These are phyloP conservation scores for Corydoras maculifer DNA, from an alignment of 2,113 vertebrate species.

Conservation along the genomic window DNA sequence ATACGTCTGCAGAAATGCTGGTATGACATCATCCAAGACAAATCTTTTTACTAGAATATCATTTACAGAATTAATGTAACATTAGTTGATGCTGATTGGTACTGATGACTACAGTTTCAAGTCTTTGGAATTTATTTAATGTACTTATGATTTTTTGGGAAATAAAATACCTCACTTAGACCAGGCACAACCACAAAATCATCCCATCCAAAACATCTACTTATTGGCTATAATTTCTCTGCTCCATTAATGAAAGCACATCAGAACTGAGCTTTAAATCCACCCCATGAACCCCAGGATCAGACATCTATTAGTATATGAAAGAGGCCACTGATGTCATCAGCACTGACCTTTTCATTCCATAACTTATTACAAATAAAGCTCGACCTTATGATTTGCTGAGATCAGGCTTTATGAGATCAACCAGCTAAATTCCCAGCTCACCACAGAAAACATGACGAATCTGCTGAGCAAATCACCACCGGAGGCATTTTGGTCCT, in stretches of 20 bases:
- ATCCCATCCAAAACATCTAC: constrained; percentile 1
- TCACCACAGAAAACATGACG: neutral
- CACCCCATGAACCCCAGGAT: neutral
- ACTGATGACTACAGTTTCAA: too few relatives aligned
- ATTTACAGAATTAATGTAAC: too few relatives aligned
- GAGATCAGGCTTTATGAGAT: constrained; percentile 2
- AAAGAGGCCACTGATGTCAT: constrained; percentile 13
- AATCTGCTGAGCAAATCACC: neutral
- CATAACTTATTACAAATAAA: constrained; percentile 16
- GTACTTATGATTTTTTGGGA: too few relatives aligned
- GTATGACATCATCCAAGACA: too few relatives aligned
- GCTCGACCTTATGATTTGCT: neutral
- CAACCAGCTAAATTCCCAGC: neutral
- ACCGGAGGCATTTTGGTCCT: neutral
- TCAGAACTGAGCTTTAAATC: constrained; percentile 3
- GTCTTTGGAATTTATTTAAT: too few relatives aligned
- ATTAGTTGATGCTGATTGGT: too few relatives aligned
- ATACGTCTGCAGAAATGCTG: too few relatives aligned
- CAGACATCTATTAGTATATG: constrained; percentile 2
- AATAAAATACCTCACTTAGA: neutral
- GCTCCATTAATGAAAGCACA: neutral
- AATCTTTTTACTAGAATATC: too few relatives aligned
- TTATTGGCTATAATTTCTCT: constrained; percentile 5
- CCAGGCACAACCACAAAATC: neutral
- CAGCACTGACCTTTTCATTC: constrained; percentile 26